Evolutionary conservation across 2,113 vertebrate genomes (phyloP), one percentile per base, ranked within the genome.

Genomic region (Porphyrio hochstetteri): DNA sequence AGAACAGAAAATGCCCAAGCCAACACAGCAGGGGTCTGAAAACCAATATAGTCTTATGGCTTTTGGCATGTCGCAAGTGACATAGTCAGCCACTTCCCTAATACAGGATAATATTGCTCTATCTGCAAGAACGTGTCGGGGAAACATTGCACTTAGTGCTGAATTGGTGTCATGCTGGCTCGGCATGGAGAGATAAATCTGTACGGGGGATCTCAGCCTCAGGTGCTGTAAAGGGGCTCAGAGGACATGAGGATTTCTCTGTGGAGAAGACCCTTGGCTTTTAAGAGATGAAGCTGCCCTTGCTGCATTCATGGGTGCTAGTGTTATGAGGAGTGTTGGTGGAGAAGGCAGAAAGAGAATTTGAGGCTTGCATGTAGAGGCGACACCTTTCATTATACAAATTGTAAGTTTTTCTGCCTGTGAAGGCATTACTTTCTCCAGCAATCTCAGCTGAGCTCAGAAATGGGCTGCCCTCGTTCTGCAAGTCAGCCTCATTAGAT

Each of bases 31-130:
- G 97, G 97, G 90, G 89, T n/a, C 88, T 92, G 81, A 96, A 97
- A 97, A 96, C 86, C 95, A 97, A 97, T 98, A 97, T 63, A 95
- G 72, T 83, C 91, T 96, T 96, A 96, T 81, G 61, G 93, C 89
- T 96, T 90, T 94, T 90, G 96, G 96, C 92, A 92, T 21, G 94
- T 92, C 7, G 15, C 50, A 74, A 95, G 91, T 83, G 68, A 85
- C 94, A 92, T 78, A 89, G 96, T 48, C 94, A 94, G 93, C 55
- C 95, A 87, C 78, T 93, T 97, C 92, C 82, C 55, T 97, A 97
- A 96, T 96, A 97, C 93, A 93, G 96, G 96, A 95, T 97, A 97
- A 97, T 97, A 88, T 94, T 91, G 83, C 88, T 94, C 93, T 94
- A 95, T 93, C 95, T 95, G 92, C 87, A 90, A 59, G 88, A 84